These are phyloP conservation scores for Caenorhabditis sinica DNA, from an alignment of 2,888 invertebrate species.

Conservation along the genomic window DNA sequence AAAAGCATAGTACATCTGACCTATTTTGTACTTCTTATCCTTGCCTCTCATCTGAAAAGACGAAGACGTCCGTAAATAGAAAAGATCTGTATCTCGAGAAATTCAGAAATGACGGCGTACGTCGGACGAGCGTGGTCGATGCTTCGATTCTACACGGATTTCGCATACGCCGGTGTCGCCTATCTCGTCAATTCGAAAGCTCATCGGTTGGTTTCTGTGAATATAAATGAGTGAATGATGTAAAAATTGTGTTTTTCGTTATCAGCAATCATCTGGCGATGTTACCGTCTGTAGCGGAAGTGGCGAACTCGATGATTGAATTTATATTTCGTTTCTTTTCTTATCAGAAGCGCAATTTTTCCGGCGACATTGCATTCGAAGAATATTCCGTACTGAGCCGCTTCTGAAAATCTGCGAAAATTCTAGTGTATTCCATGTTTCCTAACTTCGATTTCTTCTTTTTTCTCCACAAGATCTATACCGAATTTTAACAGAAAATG, in stretches of 20 bases:
- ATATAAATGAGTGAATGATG: background rate
- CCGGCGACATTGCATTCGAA: too few relatives aligned
- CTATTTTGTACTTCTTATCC: conserved; percentile 21
- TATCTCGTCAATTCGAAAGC: conserved; percentile 70
- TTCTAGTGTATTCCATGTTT: too few relatives aligned
- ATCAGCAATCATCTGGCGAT: background rate
- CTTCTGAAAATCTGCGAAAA: too few relatives aligned
- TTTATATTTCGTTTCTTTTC: too few relatives aligned
- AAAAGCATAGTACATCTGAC: background rate
- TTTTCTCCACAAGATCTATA: too few relatives aligned
- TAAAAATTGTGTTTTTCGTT: background rate
- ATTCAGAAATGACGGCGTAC: conserved; percentile 46
- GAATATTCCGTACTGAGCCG: too few relatives aligned
- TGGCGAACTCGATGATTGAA: too few relatives aligned
- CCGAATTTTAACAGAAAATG: too few relatives aligned
- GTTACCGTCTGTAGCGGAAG: too few relatives aligned
- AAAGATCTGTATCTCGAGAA: conserved; percentile 2
- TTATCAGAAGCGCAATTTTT: too few relatives aligned
- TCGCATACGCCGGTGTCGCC: conserved; percentile 72
- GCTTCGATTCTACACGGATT: conserved; percentile 75
- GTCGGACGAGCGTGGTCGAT: conserved; percentile 66
- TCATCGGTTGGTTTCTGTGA: conserved; percentile 47
- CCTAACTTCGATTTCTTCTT: too few relatives aligned
- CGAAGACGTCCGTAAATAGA: background rate
- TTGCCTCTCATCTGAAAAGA: background rate